Base-by-base conservation (phyloP, 2,888 invertebrate genomes). In the Pristionchus mayeri region DNA sequence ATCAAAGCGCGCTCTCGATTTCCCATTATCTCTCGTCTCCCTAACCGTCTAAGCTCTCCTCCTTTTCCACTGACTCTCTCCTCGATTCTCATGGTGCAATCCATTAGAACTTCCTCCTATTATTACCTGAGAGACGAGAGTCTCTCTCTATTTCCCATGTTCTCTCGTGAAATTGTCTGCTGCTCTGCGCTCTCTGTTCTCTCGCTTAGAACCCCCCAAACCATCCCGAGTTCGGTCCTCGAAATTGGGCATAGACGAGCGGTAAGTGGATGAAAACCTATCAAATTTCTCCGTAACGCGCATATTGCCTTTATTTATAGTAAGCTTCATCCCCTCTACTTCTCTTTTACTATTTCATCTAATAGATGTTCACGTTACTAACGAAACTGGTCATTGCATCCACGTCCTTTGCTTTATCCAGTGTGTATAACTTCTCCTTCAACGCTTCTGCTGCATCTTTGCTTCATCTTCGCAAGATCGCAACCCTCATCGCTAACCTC, bases 21-120 rank as follows among this genome's bases (percentile, higher is more conserved):
- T 57, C 57, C 6, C 27, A 13, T 27, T 4, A 0, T 80, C 80
- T 44, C 57, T 80, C 60, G 7, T 13, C 6, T 24, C 37, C 37
- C 34, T 80, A 24, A 44, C 57, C 21, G 16, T 34, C 79, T 50
- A n/a, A 1, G 6, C 80, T 57, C 54, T 80, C 34, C 21, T 11
- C 54, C 30, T 79, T 24, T 54, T 40, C 37, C 80, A 24, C 76
- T 54, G 44, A 54, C 80, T 27, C 60, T 54, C 40, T 34, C 71
- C 44, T 21, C 34, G 50, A 27, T 78, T 78, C 50, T 78, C 54
- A 50, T 50, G 50, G 78, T 50, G 27, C 50, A 52, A 52, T 78
- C 54, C 78, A 78, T 78, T 78, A 78, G 52, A 54, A 57, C 81
- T 81, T 81, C 63, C n/a, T n/a, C n/a, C 54, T 44, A 34, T 37